A percentile compares a stretch with the other conserved stretches of the same genome.
Conservation (phyloP, 1,140 invertebrate genomes). For the Plutomurus gul region DNA sequence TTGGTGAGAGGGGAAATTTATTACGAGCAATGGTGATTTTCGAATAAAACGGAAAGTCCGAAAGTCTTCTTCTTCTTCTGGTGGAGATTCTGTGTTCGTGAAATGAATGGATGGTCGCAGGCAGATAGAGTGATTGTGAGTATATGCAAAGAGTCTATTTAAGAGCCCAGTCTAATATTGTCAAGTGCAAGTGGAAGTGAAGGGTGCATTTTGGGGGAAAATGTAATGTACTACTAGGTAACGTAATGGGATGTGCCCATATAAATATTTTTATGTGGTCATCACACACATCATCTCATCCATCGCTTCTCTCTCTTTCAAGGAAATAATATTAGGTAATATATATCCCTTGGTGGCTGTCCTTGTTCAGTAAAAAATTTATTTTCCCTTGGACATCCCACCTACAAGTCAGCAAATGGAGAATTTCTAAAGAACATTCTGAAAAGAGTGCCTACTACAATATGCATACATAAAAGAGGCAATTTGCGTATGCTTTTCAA, state of each 20-base stretch:
- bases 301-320: not conserved
- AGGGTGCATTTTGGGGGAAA: not conserved
- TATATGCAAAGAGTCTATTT: not conserved
- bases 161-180: not conserved
- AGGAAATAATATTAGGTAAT: too few species aligned
- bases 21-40: not conserved
- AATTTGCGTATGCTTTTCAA: not conserved
- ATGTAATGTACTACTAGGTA: not conserved
- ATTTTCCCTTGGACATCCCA: too few species aligned
- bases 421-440: not conserved
- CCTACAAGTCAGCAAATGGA: too few species aligned
- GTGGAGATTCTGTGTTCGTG: not conserved
- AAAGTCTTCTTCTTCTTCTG: not conserved
- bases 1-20: not conserved
- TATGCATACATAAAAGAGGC: not conserved
- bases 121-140: not conserved
- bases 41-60: not conserved
- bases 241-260: not conserved
- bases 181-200: not conserved
- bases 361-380: not conserved
- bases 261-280: constrained; percentile 8
- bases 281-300: not conserved
- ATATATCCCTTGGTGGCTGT: not conserved
- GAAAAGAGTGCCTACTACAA: not conserved
- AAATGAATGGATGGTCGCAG: not conserved